Percentiles rank a stretch among this genome's conserved stretches.
phyloP scores from a whole-genome alignment of 2,888 invertebrate genomes.

The Rhamphomyia laevipes region DNA sequence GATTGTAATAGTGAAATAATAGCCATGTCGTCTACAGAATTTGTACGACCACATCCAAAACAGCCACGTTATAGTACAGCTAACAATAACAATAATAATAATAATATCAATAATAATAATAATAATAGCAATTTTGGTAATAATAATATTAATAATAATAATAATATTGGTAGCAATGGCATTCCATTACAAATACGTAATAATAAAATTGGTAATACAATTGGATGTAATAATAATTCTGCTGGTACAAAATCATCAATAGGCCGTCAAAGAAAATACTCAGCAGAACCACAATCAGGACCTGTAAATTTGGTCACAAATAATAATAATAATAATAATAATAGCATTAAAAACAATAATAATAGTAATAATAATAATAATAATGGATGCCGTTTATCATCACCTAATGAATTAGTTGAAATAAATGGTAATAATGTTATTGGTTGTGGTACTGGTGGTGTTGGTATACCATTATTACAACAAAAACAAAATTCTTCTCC shows the following conservation, averaged over 20 bases:
- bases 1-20: not conserved
- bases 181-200: conserved; percentile 12
- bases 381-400: not conserved
- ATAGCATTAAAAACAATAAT: conserved; percentile 5
- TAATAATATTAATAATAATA: conserved; percentile 11
- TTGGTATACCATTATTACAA: not conserved
- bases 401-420: not conserved
- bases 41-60: conserved; percentile 25
- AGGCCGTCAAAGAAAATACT: conserved; percentile 14
- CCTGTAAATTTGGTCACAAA: conserved; percentile 26
- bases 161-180: conserved; percentile 7
- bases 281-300: conserved; percentile 19
- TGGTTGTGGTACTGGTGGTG: no score
- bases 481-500: not conserved
- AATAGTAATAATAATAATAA: conserved; percentile 1
- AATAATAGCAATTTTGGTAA: conserved; percentile 13
- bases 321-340: conserved; percentile 14
- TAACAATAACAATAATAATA: conserved; percentile 13
- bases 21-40: conserved; percentile 22
- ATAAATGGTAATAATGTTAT: not conserved
- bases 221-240: not conserved
- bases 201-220: conserved; percentile 9
- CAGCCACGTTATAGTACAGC: conserved; percentile 18
- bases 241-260: conserved; percentile 2
- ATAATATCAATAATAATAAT: conserved; percentile 8